Evolutionary conservation across 2,113 vertebrate genomes (phyloP), one percentile per base, ranked within the genome.

Genomic region (Erpornis zantholeuca): DNA sequence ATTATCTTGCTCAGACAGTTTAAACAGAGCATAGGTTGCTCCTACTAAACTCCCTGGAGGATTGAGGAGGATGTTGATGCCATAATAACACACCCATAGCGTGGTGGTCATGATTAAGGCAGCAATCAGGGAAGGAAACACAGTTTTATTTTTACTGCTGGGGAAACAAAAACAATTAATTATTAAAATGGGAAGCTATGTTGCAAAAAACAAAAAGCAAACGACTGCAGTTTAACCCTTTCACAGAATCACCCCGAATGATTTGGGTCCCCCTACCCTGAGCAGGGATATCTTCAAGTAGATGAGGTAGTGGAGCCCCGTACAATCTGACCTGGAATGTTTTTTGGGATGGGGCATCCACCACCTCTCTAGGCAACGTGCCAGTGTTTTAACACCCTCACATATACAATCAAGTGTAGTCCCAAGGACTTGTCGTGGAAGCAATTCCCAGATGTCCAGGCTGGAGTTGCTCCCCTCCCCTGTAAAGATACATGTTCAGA

Each of bases 71-170:
- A 29, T 4, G 12, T 25, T 38, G 53, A 35, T 72, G 53, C 6
- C 1, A 1, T 28, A 27, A 63, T 33, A 75, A 59, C 38, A 64
- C 22, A 54, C 21, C 12, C 1, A 0, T 15, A 45, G 16, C 8
- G 9, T 7, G 3, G 3, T 56, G 14, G 33, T 52, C 40, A 16
- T 52, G 20, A 63, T 16, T 52, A 88, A 76, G 17, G 22, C 35
- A 61, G 56, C 42, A 84, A 36, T 4, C 52, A 60, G 35, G 64
- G 50, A 7, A 57, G 21, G 25, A 72, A 19, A 5, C 5, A 56
- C 8, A 42, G 27, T 36, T 86, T 75, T 61, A 70, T 42, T 47
- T 65, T 56, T 78, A 15, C n/a, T 70, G 33, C n/a, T 66, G 31
- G 7, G 6, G 12, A 54, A 72, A 50, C 3, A 82, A 64, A 64